phyloP scores from a whole-genome alignment of 2,113 vertebrate genomes.

The Sander vitreus region DNA sequence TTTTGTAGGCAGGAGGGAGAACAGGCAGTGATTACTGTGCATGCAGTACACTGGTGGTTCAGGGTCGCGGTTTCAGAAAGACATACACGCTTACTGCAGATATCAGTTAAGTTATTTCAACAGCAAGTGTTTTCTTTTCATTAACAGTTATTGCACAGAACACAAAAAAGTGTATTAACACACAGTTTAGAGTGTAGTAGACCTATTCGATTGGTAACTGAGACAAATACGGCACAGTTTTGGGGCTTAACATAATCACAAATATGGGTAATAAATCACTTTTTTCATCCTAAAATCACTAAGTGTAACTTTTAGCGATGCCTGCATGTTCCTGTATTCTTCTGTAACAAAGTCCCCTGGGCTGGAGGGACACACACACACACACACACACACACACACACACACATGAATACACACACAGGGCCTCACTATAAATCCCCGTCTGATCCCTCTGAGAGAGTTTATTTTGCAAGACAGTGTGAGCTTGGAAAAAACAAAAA shows the following conservation, averaged over 20 bases:
- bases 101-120: not conserved
- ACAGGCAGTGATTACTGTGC: not conserved
- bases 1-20: not conserved
- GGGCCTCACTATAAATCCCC: slow-evolving; percentile 48
- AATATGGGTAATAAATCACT: not conserved
- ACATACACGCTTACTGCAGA: not conserved
- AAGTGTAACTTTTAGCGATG: not conserved
- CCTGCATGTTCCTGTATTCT: not conserved
- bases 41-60: not conserved
- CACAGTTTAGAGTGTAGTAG: no score
- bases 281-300: not conserved
- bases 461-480: slow-evolving; percentile 70
- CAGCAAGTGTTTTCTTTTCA: not conserved
- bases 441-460: slow-evolving; percentile 70
- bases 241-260: not conserved
- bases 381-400: slow-evolving; percentile 16
- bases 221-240: not conserved
- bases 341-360: not conserved
- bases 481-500: slow-evolving; percentile 31
- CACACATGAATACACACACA: slow-evolving; percentile 11
- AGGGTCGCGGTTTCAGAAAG: not conserved
- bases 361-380: not conserved
- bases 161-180: not conserved
- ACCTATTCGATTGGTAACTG: not conserved
- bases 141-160: not conserved